phyloP scores from a whole-genome alignment of 2,888 invertebrate species.

The Amaurobius ferox region DNA sequence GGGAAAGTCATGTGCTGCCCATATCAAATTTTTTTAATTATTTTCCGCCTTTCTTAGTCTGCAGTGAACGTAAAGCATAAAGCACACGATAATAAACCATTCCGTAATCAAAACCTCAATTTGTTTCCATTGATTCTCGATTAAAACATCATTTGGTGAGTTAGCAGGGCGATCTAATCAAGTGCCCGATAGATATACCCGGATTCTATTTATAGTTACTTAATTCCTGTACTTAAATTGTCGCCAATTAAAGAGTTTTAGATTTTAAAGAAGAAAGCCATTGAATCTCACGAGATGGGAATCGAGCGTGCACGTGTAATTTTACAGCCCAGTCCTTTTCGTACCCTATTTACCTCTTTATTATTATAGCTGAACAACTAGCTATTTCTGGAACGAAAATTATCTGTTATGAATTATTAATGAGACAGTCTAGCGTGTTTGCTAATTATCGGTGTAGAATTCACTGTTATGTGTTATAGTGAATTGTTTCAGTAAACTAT shows the following conservation, averaged over 20 bases:
- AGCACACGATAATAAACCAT: conserved; percentile 16
- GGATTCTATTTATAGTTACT: conserved; percentile 50
- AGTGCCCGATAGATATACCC: conserved; percentile 20
- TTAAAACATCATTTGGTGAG: conserved; percentile 56
- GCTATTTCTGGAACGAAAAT: neutral
- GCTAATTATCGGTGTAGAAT: neutral
- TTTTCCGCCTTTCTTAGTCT: no score
- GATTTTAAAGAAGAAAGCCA: no score
- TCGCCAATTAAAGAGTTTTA: conserved; percentile 62
- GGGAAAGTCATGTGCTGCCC: no score
- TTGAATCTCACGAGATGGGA: no score
- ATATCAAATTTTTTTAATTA: no score
- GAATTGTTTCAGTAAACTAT: neutral
- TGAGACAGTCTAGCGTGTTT: conserved; percentile 36
- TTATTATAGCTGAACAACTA: neutral
- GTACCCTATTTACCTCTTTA: no score
- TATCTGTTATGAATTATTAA: conserved; percentile 45
- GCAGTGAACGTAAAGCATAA: no score
- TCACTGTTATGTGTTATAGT: neutral
- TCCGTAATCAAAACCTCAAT: neutral
- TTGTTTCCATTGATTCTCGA: conserved; percentile 51
- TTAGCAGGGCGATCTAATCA: conserved; percentile 29
- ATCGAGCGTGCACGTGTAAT: no score
- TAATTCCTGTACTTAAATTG: conserved; percentile 46
- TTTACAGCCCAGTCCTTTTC: no score